Evolutionary conservation across 2,113 vertebrate genomes (phyloP).

Genomic region (Dicaeum eximium): DNA sequence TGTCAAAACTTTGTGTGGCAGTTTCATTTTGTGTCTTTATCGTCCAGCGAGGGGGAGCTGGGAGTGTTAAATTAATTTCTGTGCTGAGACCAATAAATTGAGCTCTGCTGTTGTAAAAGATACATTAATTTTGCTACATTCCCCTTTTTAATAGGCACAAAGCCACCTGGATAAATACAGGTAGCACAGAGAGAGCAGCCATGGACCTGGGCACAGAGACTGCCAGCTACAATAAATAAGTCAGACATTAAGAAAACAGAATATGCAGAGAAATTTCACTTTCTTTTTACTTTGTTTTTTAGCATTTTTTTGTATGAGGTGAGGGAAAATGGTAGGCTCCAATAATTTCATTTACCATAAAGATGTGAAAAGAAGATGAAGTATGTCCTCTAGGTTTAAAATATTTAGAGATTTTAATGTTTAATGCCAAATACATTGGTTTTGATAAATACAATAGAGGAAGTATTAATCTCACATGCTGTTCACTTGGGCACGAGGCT

Average conservation of each 20-base stretch:
- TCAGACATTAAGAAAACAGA: neutral
- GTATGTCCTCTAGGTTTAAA: neutral
- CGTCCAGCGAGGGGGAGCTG: conserved; percentile 10
- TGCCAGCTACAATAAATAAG: neutral
- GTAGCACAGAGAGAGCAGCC: neutral
- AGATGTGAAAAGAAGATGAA: neutral
- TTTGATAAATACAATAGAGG: neutral
- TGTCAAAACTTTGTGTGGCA: neutral
- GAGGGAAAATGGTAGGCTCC: neutral
- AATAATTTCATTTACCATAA: neutral
- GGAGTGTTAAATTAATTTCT: conserved; percentile 41
- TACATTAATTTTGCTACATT: conserved; percentile 35
- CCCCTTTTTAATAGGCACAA: neutral
- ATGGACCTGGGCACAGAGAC: neutral
- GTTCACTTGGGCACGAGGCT: accelerated
- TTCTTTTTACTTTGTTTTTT: neutral
- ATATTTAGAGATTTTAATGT: conserved; percentile 9
- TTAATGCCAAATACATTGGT: neutral
- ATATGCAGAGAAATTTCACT: neutral
- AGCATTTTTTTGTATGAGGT: neutral
- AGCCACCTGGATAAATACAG: conserved; percentile 25
- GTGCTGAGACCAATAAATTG: conserved; percentile 36
- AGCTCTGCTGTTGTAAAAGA: conserved; percentile 8
- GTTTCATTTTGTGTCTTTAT: conserved; percentile 21
- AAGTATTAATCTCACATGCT: neutral